Conservation (phyloP, 1,140 invertebrate species). For the Scaptomyza montana region DNA sequence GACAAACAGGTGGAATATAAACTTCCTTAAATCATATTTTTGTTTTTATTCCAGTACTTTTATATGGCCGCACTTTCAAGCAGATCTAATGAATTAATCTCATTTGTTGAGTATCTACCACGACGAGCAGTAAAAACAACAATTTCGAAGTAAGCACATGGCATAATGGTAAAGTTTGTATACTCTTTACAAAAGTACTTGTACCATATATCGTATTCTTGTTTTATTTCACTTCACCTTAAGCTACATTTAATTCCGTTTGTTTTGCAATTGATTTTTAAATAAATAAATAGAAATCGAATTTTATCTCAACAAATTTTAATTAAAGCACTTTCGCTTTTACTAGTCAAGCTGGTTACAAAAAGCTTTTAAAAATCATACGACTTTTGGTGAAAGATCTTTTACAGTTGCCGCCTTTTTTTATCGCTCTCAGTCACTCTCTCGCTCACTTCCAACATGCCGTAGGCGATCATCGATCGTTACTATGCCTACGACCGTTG, state of each 20-base stretch:
- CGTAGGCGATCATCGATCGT: slow-evolving; percentile 9
- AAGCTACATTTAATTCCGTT: too few species aligned
- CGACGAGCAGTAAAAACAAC: not conserved
- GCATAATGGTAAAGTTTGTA: not conserved
- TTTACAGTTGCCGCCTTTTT: not conserved
- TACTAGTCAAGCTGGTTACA: not conserved
- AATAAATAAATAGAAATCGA: too few species aligned
- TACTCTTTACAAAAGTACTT: slow-evolving; percentile 1
- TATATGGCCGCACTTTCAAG: too few species aligned
- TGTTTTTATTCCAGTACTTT: too few species aligned
- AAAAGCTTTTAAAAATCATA: not conserved
- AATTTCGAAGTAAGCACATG: not conserved
- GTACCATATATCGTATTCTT: too few species aligned
- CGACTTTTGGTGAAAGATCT: not conserved
- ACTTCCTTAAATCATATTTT: too few species aligned
- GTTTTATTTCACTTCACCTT: not conserved
- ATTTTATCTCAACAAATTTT: too few species aligned
- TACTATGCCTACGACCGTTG: slow-evolving; percentile 17
- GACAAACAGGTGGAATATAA: too few species aligned
- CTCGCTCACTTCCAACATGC: not conserved
- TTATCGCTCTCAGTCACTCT: not conserved
- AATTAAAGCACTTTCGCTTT: not conserved
- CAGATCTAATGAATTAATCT: not conserved
- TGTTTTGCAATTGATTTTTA: too few species aligned
- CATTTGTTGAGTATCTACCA: not conserved